Percentiles rank a stretch among this genome's conserved stretches.
Conservation (phyloP, 2,113 vertebrate genomes). For the Hippopotamus amphibius region DNA sequence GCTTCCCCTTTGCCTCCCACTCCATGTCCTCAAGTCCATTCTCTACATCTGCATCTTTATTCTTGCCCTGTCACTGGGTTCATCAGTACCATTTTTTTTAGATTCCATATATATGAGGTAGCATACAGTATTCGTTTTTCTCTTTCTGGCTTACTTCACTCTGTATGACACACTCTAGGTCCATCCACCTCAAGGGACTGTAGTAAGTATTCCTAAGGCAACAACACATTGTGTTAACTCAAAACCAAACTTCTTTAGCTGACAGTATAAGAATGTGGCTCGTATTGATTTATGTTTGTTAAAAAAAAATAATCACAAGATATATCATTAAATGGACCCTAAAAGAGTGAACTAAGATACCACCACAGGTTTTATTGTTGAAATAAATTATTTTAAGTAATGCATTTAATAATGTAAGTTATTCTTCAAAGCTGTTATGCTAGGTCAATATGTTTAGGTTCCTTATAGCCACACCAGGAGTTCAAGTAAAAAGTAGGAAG, state of each 20-base stretch:
- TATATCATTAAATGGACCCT: background rate
- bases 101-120: too few relatives aligned
- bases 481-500: background rate
- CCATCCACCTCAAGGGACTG: background rate
- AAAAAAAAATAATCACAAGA: background rate
- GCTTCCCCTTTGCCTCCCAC: too few relatives aligned
- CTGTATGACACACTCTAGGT: too few relatives aligned
- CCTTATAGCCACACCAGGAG: background rate
- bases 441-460: background rate
- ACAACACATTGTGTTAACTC: background rate
- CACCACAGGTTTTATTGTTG: background rate
- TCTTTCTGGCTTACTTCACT: too few relatives aligned
- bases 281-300: background rate
- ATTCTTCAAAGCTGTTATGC: background rate
- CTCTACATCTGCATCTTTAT: too few relatives aligned
- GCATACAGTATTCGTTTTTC: too few relatives aligned
- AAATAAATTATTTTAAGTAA: slow-evolving; percentile 28
- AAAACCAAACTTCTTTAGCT: background rate
- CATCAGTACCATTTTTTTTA: too few relatives aligned
- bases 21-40: too few relatives aligned
- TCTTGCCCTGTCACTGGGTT: too few relatives aligned
- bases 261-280: background rate
- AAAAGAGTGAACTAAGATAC: background rate
- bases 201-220: background rate
- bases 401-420: background rate